Base-by-base conservation (phyloP, 2,888 invertebrate species). In the Pardosa pseudoannulata region DNA sequence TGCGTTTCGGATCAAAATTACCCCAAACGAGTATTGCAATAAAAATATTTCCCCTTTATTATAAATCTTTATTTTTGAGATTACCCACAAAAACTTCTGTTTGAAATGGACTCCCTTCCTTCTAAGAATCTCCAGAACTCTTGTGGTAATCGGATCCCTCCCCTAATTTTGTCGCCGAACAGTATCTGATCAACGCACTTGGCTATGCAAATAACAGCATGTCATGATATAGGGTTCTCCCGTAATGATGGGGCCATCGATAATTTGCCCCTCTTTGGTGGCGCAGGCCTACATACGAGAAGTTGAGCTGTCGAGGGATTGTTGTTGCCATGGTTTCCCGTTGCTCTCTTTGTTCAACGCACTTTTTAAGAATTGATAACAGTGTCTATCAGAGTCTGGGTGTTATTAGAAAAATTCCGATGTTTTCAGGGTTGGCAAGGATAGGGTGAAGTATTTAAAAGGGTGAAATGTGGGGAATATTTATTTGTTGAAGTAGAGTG, bases 141-240 rank as follows among this genome's bases (percentile, higher is more conserved):
- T 23, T 23, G 23, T 32, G 27, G 79, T 64, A 79, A 79, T 65
- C 72, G 27, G 79, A 79, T 79, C 41, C 72, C 50, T 32, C 13
- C 50, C 31, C 70, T 71, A 79, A 79, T 79, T 79, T 72, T 32
- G 29, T 19, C 31, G 46, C 65, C 27, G 70, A 19, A 29, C 64
- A 39, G 41, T 28, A 16, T 36, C 39, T 41, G 72, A 79, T 72
- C 72, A 65, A 50, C 50, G 72, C 73, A 72, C 73, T 72, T 79
- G 72, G 72, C 65, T 79, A 79, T 79, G 65, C 72, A 79, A 79
- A 79, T 79, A 79, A 79, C 79, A 79, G 72, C 46, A 72, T 79
- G 72, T 50, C 72, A 79, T 39, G 71, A 32, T 73, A 50, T 71
- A 72, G 72, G 28, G 28, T 7, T 56, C n/a, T 11, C 72, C 28